Conservation (phyloP, 2,113 vertebrate species). For the Chlamydotis undulata region DNA sequence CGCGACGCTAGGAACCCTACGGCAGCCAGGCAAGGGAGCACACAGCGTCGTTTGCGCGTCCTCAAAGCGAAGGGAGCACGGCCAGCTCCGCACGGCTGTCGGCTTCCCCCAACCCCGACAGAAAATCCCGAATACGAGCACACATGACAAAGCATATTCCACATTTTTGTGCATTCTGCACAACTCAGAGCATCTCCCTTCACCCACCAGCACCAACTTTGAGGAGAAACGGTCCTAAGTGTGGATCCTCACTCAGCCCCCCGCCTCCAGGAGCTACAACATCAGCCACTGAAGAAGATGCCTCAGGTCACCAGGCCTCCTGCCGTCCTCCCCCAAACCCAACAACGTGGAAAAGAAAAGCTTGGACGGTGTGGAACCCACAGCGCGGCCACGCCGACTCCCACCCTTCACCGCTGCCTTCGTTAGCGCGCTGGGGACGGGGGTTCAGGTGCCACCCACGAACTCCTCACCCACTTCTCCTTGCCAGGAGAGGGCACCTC, state of each 20-base stretch:
- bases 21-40: too few relatives aligned
- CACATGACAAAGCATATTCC: fast-evolving
- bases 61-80: fast-evolving
- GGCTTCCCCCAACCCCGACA: background rate
- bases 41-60: fast-evolving
- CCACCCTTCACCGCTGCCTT: background rate
- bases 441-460: background rate
- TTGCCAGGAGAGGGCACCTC: background rate
- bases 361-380: background rate
- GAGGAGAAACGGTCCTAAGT: background rate
- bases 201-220: fast-evolving
- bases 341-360: fast-evolving
- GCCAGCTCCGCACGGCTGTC: fast-evolving
- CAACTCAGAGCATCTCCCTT: background rate
- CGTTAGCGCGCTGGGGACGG: background rate
- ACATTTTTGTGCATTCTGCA: background rate
- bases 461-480: background rate
- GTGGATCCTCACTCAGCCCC: background rate
- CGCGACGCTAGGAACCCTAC: background rate
- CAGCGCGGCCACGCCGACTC: fast-evolving
- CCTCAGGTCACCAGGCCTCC: background rate
- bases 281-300: background rate
- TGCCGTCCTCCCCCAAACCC: background rate
- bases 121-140: background rate
- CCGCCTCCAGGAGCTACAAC: background rate